phyloP scores from a whole-genome alignment of 2,888 invertebrate species.

The Tridacna crocea region DNA sequence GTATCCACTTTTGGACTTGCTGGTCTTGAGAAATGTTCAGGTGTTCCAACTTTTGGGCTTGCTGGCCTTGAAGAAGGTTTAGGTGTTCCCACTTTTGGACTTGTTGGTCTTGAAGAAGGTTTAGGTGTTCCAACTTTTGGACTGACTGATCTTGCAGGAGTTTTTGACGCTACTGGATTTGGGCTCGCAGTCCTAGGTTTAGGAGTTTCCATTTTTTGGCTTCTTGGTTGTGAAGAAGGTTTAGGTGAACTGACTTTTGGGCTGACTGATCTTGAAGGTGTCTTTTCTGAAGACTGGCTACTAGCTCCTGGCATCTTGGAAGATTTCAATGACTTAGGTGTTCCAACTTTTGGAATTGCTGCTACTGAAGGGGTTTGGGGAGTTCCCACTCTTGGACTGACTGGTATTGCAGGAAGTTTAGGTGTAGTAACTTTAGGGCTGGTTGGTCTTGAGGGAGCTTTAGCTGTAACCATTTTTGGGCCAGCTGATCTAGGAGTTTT shows the following conservation, averaged over 20 bases:
- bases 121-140: conserved; percentile 27
- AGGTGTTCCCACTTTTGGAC: conserved; percentile 21
- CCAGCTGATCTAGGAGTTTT: conserved; percentile 30
- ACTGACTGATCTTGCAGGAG: conserved; percentile 17
- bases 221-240: conserved; percentile 27
- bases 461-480: conserved; percentile 50
- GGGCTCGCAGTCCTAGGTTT: conserved; percentile 25
- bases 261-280: conserved; percentile 26
- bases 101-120: conserved; percentile 6
- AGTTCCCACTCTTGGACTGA: conserved; percentile 46
- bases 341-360: conserved; percentile 20
- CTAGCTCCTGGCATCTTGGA: conserved; percentile 3
- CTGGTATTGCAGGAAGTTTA: conserved; percentile 45
- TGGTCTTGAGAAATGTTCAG: conserved; percentile 40
- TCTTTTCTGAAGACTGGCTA: too few species aligned
- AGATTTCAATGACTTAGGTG: conserved; percentile 21
- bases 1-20: conserved; percentile 48
- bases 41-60: conserved; percentile 44
- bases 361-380: conserved; percentile 28
- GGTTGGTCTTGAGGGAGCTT: conserved; percentile 28
- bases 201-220: conserved; percentile 30
- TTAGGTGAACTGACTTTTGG: conserved; percentile 50
- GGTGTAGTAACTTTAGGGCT: conserved; percentile 32
- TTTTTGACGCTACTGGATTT: background rate
- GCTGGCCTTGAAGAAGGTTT: conserved; percentile 1